A percentile compares a stretch with the other conserved stretches of the same genome.
phyloP scores from a whole-genome alignment of 2,888 invertebrate genomes.

The Pocota personata region DNA sequence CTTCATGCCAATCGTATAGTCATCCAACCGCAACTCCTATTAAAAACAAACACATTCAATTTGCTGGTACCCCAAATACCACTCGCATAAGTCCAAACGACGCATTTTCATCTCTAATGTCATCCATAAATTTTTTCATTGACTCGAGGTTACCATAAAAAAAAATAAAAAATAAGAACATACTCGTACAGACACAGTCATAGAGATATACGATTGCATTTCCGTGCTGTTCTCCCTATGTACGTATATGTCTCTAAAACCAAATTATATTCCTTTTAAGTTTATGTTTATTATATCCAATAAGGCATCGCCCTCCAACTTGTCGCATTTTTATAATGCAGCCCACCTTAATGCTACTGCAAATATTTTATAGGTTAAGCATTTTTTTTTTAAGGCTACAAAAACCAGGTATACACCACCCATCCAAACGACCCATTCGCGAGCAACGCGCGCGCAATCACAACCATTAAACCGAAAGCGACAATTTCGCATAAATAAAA shows the following conservation, averaged over 20 bases:
- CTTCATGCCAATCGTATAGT: neutral
- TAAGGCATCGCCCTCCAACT: conserved; percentile 27
- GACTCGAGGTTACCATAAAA: conserved; percentile 10
- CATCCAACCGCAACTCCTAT: neutral
- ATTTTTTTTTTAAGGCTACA: neutral
- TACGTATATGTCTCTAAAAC: conserved; percentile 5
- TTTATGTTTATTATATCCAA: conserved; percentile 67
- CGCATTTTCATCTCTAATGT: conserved; percentile 21
- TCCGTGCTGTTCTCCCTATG: too few species aligned
- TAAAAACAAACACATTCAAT: conserved; percentile 9
- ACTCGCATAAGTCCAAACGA: conserved; percentile 4
- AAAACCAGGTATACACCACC: conserved; percentile 7
- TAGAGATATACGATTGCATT: conserved; percentile 5
- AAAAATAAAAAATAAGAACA: too few species aligned
- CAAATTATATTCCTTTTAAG: conserved; percentile 64
- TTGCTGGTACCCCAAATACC: neutral
- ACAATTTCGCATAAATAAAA: conserved; percentile 71
- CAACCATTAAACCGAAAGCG: conserved; percentile 64
- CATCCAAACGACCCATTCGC: conserved; percentile 49
- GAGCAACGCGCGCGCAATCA: conserved; percentile 48
- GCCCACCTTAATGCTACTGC: conserved; percentile 40
- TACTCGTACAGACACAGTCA: neutral
- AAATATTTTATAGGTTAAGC: conserved; percentile 46
- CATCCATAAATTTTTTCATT: conserved; percentile 23
- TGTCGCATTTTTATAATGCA: conserved; percentile 32